Evolutionary conservation across 2,888 invertebrate genomes (phyloP).

Genomic region (Plemyria rubiginata): DNA sequence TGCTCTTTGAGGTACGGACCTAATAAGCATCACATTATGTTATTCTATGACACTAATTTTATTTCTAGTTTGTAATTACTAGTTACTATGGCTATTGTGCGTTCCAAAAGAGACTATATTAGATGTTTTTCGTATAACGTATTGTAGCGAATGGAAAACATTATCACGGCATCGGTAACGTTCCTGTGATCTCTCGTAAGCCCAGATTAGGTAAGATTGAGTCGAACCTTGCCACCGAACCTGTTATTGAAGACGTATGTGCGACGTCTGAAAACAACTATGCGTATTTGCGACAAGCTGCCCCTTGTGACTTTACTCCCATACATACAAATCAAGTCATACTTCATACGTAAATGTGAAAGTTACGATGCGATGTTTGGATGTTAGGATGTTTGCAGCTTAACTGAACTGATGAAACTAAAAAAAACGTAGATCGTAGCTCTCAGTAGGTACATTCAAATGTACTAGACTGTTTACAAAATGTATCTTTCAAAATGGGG

Average conservation of each 20-base stretch:
- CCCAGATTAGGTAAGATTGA: conserved; percentile 75
- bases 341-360: no score
- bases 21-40: no score
- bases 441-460: no score
- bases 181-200: conserved; percentile 73
- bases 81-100: neutral
- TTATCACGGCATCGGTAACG: conserved; percentile 67
- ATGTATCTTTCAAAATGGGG: no score
- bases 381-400: no score
- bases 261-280: conserved; percentile 47
- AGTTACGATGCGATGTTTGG: no score
- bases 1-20: no score
- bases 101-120: neutral
- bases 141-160: conserved; percentile 63
- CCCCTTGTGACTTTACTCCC: neutral
- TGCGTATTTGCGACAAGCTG: neutral
- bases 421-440: no score
- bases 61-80: no score
- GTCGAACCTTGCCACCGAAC: conserved; percentile 56
- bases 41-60: no score
- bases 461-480: no score
- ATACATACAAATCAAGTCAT: neutral
- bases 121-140: conserved; percentile 20
- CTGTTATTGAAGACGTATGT: conserved; percentile 56
- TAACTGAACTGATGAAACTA: no score